phyloP scores from a whole-genome alignment of 2,797 vertebrate genomes.

The Basileuterus tristriatus region DNA sequence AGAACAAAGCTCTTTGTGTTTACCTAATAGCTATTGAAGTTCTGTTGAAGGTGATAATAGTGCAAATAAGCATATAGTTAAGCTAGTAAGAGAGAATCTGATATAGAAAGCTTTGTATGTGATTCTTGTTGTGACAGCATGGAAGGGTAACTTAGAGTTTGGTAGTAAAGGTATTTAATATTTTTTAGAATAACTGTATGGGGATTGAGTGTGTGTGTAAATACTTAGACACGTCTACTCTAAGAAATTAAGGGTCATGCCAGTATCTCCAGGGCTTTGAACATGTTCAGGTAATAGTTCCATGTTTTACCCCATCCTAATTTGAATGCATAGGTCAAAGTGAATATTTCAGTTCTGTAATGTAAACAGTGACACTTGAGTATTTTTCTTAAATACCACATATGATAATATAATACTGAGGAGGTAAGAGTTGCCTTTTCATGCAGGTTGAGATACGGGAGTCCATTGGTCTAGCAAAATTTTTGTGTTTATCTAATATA shows the following conservation, averaged over 20 bases:
- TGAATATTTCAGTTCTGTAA: not conserved
- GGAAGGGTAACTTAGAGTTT: not conserved
- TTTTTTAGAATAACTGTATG: not conserved
- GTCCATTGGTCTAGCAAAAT: not conserved
- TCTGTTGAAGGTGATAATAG: not conserved
- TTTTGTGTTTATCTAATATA: not conserved
- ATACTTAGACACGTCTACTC: accelerated
- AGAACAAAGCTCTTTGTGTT: slow-evolving; percentile 5
- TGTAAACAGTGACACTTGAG: not conserved
- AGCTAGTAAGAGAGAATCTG: not conserved
- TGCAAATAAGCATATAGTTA: not conserved
- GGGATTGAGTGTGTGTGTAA: not conserved
- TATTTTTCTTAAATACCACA: not conserved
- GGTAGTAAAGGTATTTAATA: not conserved
- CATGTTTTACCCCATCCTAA: not conserved
- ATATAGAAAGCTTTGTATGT: not conserved
- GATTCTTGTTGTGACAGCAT: not conserved
- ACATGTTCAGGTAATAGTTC: not conserved
- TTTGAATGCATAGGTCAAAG: not conserved
- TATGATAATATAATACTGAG: not conserved
- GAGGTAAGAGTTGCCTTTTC: not conserved
- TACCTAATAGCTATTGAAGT: slow-evolving; percentile 18
- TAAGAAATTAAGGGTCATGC: not conserved
- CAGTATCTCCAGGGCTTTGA: not conserved
- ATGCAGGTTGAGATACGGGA: not conserved